Evolutionary conservation across 2,888 invertebrate genomes (phyloP), one percentile per base, ranked within the genome.

Genomic region (Oscheius onirici): DNA sequence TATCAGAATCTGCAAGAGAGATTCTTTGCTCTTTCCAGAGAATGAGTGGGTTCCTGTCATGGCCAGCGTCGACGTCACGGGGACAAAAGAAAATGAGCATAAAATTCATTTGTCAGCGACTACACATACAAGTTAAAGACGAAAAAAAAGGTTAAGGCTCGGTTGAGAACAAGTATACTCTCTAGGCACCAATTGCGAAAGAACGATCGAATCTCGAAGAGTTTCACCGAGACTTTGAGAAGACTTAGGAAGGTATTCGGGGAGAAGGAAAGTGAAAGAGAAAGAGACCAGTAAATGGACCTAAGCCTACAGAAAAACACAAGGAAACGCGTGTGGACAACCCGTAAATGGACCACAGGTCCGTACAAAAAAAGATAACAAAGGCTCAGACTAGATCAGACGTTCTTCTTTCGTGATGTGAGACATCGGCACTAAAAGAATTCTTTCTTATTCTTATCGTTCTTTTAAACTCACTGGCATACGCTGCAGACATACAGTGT

Each of bases 321-420:
- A 49, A 24, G 17, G 28, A 63, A 63, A 63, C 46, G 49, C 63
- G 63, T 26, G 54, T 63, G 46, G 26, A 28, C 26, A 28, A 63
- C 63, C 63, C 63, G 63, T 63, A 49, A 46, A 11, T 44, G 63
- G 49, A 58, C 58, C 58, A 58, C 58, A 58, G 58, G 58, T 58
- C 58, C 58, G 58, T 58, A 58, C 58, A 41, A 41, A 26, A 55
- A 8, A 34, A 13, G 24, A n/a, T 15, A 44, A 60, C 41, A 43
- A 60, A 44, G 22, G n/a, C n/a, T n/a, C n/a, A 20, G 15, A 15
- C 34, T 65, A 86, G 49, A 86, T 86, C 28, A 86, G 79, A 44
- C 85, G 72, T 68, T 86, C 85, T 69, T 85, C 84, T 60, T 83
- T 84, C 26, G 76, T 72, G 26, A 83, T 76, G 44, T 83, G 78